These are phyloP conservation scores for Holacanthus passer DNA, from an alignment of 2,113 vertebrate genomes.

Conservation along the genomic window DNA sequence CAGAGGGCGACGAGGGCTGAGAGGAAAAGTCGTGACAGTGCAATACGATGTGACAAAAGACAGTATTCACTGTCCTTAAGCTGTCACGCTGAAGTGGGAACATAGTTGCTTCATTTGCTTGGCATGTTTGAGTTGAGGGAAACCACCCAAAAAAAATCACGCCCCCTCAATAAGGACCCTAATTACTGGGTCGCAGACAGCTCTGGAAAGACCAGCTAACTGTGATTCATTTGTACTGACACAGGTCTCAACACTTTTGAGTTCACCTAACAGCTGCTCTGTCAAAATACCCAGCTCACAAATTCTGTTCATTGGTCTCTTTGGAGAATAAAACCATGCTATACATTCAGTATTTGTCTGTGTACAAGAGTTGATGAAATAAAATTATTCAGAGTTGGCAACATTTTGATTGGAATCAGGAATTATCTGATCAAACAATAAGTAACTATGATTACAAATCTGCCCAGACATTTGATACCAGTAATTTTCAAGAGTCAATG, in stretches of 20 bases:
- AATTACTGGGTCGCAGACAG: conserved; percentile 14
- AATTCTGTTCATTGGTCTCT: neutral
- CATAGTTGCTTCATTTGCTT: conserved; percentile 45
- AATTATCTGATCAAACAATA: neutral
- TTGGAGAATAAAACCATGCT: neutral
- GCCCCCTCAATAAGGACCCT: neutral
- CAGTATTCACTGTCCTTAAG: conserved; percentile 54
- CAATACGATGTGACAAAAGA: conserved; percentile 64
- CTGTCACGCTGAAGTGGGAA: conserved; percentile 46
- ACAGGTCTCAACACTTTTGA: conserved; percentile 4
- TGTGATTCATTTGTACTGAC: conserved; percentile 27
- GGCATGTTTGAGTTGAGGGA: neutral
- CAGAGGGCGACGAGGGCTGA: conserved; percentile 18
- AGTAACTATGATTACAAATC: neutral
- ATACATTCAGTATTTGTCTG: neutral
- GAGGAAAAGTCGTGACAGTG: conserved; percentile 6
- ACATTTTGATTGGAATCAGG: neutral
- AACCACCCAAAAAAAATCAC: neutral
- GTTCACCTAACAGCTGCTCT: neutral
- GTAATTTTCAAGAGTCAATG: neutral
- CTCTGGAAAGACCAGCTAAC: conserved; percentile 29
- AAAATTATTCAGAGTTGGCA: no score
- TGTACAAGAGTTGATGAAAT: no score
- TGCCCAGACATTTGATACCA: neutral
- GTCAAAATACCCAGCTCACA: conserved; percentile 1